Conservation (phyloP, 2,888 invertebrate genomes). For the Trilocha varians region DNA sequence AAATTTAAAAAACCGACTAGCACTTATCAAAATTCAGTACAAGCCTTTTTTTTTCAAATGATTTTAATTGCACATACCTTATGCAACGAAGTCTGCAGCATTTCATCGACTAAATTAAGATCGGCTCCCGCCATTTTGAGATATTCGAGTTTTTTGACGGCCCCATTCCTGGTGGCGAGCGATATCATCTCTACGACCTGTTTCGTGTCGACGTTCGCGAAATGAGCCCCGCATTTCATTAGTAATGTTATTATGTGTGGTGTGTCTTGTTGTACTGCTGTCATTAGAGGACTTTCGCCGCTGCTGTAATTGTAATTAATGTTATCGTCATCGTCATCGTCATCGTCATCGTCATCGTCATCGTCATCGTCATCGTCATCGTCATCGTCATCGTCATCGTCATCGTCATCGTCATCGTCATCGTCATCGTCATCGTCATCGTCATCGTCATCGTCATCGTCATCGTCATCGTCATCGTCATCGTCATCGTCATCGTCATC, state of each 20-base stretch:
- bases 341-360: no score
- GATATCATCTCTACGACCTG: conserved; percentile 79
- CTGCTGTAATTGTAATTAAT: conserved; percentile 14
- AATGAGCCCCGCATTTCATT: conserved; percentile 82
- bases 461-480: no score
- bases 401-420: no score
- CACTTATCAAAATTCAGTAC: no score
- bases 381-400: no score
- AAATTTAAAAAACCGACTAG: no score
- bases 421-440: no score
- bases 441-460: no score
- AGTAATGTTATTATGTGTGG: conserved; percentile 77
- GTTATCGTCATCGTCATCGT: no score
- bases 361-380: no score
- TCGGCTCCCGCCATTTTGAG: conserved; percentile 79
- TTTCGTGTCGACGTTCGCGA: conserved; percentile 71
- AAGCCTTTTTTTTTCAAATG: background rate
- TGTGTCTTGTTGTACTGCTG: conserved; percentile 78
- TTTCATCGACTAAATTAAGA: conserved; percentile 73
- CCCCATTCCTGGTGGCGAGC: conserved; percentile 75
- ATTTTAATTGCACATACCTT: conserved; percentile 41
- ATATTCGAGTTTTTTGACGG: conserved; percentile 71
- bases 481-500: no score
- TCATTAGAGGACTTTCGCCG: conserved; percentile 80
- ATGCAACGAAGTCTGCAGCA: conserved; percentile 80